Base-by-base conservation (phyloP, 2,113 vertebrate species). In the Alosa alosa region DNA sequence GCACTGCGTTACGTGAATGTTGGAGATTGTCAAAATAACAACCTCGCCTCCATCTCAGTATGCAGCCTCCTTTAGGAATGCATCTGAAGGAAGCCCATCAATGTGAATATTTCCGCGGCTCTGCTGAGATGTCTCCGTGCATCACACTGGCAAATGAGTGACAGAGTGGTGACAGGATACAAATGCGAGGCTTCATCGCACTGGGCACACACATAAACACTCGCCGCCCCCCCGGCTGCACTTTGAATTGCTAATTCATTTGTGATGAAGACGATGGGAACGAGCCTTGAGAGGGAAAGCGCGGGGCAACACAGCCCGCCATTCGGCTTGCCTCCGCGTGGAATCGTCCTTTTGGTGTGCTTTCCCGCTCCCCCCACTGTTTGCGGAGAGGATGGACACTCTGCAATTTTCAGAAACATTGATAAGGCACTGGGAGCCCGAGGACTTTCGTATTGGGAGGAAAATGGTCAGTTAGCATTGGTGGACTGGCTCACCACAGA, bases 161-260 rank as follows among this genome's bases (percentile, higher is more conserved):
- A 93, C 94, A 93, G 91, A 88, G 89, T 90, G 86, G 90, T 92
- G 93, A 94, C 94, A 92, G 92, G 91, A 92, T 93, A 94, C 93
- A 94, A 95, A 95, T 95, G 93, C 89, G 91, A 90, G 91, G 91
- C 91, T 94, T 95, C 93, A 94, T 94, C 91, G 88, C 87, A 90
- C 88, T 84, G 89, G 91, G 92, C 94, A 91, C 91, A 88, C 89
- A 90, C 90, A 92, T 91, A 93, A 93, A 93, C 94, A 94, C 88
- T 47, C 31, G 60, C 87, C 87, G 92, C 89, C 91, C 91, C 72
- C 90, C 17, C 82, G 91, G 90, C 87, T 86, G 82, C 81, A 47
- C 91, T 93, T 89, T 92, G 93, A 94, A 94, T 95, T 93, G 91
- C 92, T 93, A 93, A 95, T 95, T 92, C 78, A 81, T 88, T 88